A percentile compares a stretch with the other conserved stretches of the same genome.
These are phyloP conservation scores for Trinectes maculatus DNA, from an alignment of 2,113 vertebrate species.

Conservation along the genomic window DNA sequence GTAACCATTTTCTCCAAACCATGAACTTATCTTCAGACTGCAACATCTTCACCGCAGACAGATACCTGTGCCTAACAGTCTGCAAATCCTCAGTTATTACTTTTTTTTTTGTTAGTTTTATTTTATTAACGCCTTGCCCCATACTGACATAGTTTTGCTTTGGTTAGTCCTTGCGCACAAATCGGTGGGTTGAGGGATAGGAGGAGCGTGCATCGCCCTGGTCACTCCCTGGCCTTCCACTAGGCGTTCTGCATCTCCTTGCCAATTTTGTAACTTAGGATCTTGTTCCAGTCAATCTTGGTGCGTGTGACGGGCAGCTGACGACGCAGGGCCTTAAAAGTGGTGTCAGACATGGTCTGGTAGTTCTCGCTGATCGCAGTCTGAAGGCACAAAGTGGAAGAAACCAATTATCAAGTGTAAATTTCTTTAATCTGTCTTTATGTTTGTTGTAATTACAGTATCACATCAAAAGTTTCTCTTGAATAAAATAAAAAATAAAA, in stretches of 20 bases:
- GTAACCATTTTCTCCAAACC: conserved; percentile 39
- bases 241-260: conserved; percentile 99
- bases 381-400: conserved; percentile 68
- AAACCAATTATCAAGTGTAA: not conserved
- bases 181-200: conserved; percentile 50
- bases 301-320: conserved; percentile 97
- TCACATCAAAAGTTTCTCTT: too few relatives aligned
- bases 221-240: conserved; percentile 64
- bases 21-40: conserved; percentile 28
- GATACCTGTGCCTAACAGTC: conserved; percentile 54
- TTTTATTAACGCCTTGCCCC: conserved; percentile 53
- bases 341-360: conserved; percentile 99
- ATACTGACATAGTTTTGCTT: conserved; percentile 72
- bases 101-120: conserved; percentile 17
- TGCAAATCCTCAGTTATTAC: conserved; percentile 46
- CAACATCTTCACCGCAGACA: conserved; percentile 48
- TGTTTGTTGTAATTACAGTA: too few relatives aligned
- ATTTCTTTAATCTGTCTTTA: too few relatives aligned
- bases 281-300: conserved; percentile 99
- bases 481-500: too few relatives aligned
- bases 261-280: conserved; percentile 99
- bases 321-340: conserved; percentile 98
- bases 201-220: conserved; percentile 41
- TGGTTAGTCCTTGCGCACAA: conserved; percentile 72
- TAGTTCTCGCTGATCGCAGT: conserved; percentile 99